Evolutionary conservation across 2,113 vertebrate species (phyloP), one percentile per base, ranked within the genome.

Genomic region (Corythaeola cristata): DNA sequence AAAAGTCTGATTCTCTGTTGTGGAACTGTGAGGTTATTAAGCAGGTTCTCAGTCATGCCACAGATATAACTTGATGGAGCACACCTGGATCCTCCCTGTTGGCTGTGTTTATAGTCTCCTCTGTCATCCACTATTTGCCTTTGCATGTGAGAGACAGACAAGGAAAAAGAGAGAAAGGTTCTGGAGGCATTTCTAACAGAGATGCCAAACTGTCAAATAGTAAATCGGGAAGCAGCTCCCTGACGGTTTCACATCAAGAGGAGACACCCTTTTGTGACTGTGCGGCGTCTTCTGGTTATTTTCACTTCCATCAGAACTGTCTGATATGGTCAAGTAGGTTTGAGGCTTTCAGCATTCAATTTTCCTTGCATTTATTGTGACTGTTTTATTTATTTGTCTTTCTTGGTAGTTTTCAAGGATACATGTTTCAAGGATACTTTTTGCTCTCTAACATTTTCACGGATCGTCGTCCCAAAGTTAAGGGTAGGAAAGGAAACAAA

Each of bases 161-260:
- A 82, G 79, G 75, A 79, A 90, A 92, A 95, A 94, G 86, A 87
- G 77, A 89, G 63, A 67, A 69, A 59, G 83, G 72, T 88, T 96
- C 77, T 91, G 44, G 30, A 88, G 80, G 79, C 50, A 77, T 91
- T 89, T 91, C 87, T 96, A 96, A 95, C 89, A 96, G 90, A 97
- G 94, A 97, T 91, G 85, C 97, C 94, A 94, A 96, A 78, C 97
- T 98, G 95, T 97, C 94, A 96, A 92, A 66, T 30, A 93, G 58
- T 83, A 88, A 78, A 94, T 96, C 24, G 18, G 37, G 77, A 89
- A 97, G 88, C 64, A 58, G 72, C 63, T 96, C 93, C 92, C 92
- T 93, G 84, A 90, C 84, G 95, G 87, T 62, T 78, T 86, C 84
- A 73, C 94, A 94, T 97, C 76, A 88, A 82, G 79, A 62, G 52